phyloP scores from a whole-genome alignment of 2,113 vertebrate genomes.

The Sceloporus tristichus region DNA sequence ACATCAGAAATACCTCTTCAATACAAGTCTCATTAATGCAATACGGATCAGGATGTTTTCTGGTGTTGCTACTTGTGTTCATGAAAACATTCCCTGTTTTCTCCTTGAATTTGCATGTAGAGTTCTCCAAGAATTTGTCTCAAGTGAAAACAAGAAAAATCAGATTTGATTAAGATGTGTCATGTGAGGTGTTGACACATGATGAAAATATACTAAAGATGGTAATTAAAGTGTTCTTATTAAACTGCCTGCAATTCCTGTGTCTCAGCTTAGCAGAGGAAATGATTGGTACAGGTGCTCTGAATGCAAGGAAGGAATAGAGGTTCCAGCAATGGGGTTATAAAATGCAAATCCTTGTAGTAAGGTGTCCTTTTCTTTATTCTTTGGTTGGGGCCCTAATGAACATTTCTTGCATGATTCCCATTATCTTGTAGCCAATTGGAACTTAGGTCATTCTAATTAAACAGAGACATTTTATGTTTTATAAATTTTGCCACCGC shows the following conservation, averaged over 20 bases:
- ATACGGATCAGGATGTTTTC: slow-evolving; percentile 8
- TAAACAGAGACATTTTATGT: background rate
- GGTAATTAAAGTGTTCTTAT: slow-evolving; percentile 61
- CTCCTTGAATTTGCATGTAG: slow-evolving; percentile 27
- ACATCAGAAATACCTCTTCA: background rate
- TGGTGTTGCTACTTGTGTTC: slow-evolving; percentile 22
- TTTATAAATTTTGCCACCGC: background rate
- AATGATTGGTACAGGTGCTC: slow-evolving; percentile 58
- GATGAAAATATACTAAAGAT: slow-evolving; percentile 41
- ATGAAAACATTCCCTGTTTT: slow-evolving; percentile 8
- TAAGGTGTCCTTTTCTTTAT: slow-evolving; percentile 39
- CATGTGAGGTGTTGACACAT: slow-evolving; percentile 39
- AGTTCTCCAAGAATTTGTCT: slow-evolving; percentile 54
- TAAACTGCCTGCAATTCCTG: slow-evolving; percentile 48
- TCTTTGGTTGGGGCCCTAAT: slow-evolving; percentile 17
- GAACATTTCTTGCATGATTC: slow-evolving; percentile 3
- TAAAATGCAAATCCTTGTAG: slow-evolving; percentile 36
- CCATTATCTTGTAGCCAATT: slow-evolving; percentile 13
- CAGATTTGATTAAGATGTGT: slow-evolving; percentile 52
- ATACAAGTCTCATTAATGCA: background rate
- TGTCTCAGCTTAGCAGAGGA: slow-evolving; percentile 55
- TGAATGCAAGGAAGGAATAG: slow-evolving; percentile 48
- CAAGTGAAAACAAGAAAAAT: slow-evolving; percentile 63
- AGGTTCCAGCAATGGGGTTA: slow-evolving; percentile 46
- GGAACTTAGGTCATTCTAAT: background rate